Evolutionary conservation across 2,797 vertebrate species (phyloP), one percentile per base, ranked within the genome.

Genomic region (Mycteria americana): DNA sequence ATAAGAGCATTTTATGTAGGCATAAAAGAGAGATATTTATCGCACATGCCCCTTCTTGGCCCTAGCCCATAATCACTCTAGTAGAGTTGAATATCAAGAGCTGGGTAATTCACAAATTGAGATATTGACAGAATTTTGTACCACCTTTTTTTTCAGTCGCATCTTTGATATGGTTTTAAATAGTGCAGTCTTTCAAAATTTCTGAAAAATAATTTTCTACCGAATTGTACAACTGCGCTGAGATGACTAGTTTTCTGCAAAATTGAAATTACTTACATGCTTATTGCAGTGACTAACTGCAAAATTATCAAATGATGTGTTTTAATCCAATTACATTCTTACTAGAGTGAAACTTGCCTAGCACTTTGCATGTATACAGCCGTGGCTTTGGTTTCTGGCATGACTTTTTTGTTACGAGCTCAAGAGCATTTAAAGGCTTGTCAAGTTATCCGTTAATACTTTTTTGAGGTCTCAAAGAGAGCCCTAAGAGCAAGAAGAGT

Each of bases 311-410:
- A 97, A 97, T 95, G 92, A 94, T 93, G 94, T 89, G 28, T 95
- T 96, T 97, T 98, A 97, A 97, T 98, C 97, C 97, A 98, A 97
- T 98, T 97, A 97, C 85, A 56, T 92, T 95, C 94, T 85, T 95
- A 92, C 22, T 33, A 78, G 84, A 95, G 92, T 93, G 89, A 95
- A 95, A 88, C 94, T 93, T 88, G 84, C 81, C 79, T 84, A 46
- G 72, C 82, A 18, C 54, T 87, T 91, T 2, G 33, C 12, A 3
- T 93, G 54, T 84, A 72, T 65, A 19, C 74, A 88, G 73, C 41
- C 65, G 65, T 72, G 59, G 67, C 95, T 95, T 96, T 94, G 81
- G 84, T 89, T 95, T 89, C 83, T 85, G 86, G 83, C 72, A 70
- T 63, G 80, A 86, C n/a, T 91, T 93, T 95, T 96, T 82, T 93